Evolutionary conservation across 2,888 invertebrate genomes (phyloP).

Genomic region (Megaustenia siamemsis): DNA sequence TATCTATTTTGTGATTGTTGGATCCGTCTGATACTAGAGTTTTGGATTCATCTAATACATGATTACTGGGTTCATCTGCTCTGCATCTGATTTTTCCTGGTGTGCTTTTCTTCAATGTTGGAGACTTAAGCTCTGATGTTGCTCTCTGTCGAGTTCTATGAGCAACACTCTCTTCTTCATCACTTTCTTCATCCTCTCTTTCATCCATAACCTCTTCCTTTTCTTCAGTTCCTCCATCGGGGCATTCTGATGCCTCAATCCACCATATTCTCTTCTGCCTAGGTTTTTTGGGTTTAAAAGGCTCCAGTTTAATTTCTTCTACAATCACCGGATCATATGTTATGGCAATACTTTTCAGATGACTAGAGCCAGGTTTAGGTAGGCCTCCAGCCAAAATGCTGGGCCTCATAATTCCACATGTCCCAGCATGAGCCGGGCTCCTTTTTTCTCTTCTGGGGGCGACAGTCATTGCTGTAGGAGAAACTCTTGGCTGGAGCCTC

Average conservation of each 20-base stretch:
- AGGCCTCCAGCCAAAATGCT: constrained; percentile 52
- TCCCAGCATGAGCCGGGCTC: constrained; percentile 34
- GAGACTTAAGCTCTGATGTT: constrained; percentile 30
- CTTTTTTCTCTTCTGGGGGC: constrained; percentile 48
- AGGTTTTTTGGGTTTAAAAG: constrained; percentile 24
- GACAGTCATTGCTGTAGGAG: constrained; percentile 43
- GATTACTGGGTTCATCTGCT: not conserved
- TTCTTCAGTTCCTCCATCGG: constrained; percentile 18
- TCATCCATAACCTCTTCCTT: constrained; percentile 17
- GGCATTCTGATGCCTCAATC: constrained; percentile 35
- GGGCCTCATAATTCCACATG: constrained; percentile 15
- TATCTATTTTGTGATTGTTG: not conserved
- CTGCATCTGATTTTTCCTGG: not conserved
- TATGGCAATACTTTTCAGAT: constrained; percentile 40
- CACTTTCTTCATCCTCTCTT: constrained; percentile 1
- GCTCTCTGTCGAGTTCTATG: constrained; percentile 30
- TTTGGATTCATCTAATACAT: not conserved
- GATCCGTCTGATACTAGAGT: not conserved
- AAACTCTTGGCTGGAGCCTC: constrained; percentile 49
- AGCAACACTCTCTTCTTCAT: constrained; percentile 36
- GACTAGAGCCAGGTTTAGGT: constrained; percentile 38
- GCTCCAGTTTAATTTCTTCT: constrained; percentile 38
- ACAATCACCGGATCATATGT: constrained; percentile 38
- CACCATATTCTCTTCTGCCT: constrained; percentile 52
- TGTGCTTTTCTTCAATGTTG: not conserved